Percentiles rank a stretch among this genome's conserved stretches.
Evolutionary conservation across 2,113 vertebrate genomes (phyloP).

Genomic region (Tupaia chinensis): DNA sequence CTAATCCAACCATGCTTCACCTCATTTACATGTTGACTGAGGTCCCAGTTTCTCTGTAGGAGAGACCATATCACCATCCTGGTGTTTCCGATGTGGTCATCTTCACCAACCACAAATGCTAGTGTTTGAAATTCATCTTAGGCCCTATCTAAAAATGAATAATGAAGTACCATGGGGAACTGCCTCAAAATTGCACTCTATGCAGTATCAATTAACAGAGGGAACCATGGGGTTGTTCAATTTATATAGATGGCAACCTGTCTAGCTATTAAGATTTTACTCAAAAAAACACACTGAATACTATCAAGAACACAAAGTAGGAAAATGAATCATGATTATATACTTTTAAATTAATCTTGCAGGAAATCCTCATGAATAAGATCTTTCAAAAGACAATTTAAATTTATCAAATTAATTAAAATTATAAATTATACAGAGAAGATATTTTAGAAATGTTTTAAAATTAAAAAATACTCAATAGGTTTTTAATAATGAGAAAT

Average conservation of each 20-base stretch:
- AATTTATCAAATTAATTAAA: constrained; percentile 25
- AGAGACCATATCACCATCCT: not conserved
- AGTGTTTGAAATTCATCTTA: not conserved
- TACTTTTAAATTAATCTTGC: not conserved
- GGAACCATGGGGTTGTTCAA: not conserved
- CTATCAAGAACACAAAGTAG: not conserved
- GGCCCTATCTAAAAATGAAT: not conserved
- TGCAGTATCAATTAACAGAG: not conserved
- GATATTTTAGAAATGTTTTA: not conserved
- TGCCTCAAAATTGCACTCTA: not conserved
- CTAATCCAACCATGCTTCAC: not conserved
- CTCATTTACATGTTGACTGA: not conserved
- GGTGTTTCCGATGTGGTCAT: not conserved
- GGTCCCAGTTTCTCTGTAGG: not conserved
- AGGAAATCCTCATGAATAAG: constrained; percentile 5
- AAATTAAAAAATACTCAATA: constrained; percentile 37
- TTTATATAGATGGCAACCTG: not conserved
- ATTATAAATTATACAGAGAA: not conserved
- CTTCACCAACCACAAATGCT: not conserved
- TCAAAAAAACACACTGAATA: not conserved
- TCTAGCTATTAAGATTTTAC: not conserved
- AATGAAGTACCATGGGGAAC: not conserved
- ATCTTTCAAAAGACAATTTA: not conserved
- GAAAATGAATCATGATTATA: not conserved
- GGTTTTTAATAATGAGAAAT: constrained; percentile 52